Percentiles rank a stretch among this genome's conserved stretches.
Conservation (phyloP, 2,797 vertebrate species). For the Mus caroli region DNA sequence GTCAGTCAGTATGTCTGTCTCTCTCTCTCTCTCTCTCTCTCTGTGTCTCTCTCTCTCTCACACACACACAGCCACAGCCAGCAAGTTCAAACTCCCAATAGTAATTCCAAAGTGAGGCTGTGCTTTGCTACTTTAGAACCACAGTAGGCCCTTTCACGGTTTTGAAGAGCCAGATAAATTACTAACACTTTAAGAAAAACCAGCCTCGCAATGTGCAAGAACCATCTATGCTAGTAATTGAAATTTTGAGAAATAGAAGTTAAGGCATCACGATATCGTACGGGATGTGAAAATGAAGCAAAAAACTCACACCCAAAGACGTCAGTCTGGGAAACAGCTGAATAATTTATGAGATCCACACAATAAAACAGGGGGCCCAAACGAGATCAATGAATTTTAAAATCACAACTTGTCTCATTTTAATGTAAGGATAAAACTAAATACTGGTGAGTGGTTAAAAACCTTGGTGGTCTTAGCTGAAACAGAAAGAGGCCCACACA, state of each 20-base stretch:
- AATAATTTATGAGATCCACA: background rate
- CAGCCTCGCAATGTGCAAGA: background rate
- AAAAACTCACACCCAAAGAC: background rate
- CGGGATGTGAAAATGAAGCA: background rate
- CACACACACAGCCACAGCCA: background rate
- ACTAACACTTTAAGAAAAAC: background rate
- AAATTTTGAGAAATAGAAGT: background rate
- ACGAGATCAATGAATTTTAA: background rate
- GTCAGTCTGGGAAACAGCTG: background rate
- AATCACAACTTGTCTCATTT: background rate
- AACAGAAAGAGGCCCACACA: background rate
- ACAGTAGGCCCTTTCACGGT: background rate
- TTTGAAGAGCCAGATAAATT: background rate
- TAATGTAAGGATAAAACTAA: background rate
- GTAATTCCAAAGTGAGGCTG: background rate
- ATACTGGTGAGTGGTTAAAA: background rate
- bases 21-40: background rate
- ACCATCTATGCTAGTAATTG: background rate
- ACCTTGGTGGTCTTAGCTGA: background rate
- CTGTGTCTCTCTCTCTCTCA: background rate
- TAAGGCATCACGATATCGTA: background rate
- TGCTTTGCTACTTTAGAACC: background rate
- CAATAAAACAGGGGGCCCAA: background rate
- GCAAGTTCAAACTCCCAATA: background rate
- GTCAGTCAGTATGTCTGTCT: too few relatives aligned